phyloP scores from a whole-genome alignment of 2,113 vertebrate genomes.

The Diadophis punctatus region DNA sequence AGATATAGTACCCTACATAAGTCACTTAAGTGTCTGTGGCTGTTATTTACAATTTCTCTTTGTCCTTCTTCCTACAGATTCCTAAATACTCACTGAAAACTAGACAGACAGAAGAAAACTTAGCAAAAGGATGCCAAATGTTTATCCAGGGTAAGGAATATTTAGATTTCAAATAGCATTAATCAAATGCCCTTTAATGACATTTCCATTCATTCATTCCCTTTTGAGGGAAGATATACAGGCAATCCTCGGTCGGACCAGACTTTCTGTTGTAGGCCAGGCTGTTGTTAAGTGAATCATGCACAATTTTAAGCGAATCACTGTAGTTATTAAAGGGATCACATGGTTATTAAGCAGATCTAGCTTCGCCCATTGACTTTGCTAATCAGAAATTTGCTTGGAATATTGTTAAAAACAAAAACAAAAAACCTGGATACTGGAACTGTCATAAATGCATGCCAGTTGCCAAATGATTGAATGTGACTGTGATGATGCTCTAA shows the following conservation, averaged over 20 bases:
- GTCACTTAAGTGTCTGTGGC: not conserved
- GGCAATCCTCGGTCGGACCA: not conserved
- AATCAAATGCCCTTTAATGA: not conserved
- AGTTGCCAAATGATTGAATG: not conserved
- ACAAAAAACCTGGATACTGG: not conserved
- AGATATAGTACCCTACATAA: not conserved
- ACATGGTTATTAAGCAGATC: not conserved
- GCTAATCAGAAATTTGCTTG: not conserved
- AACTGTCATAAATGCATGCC: not conserved
- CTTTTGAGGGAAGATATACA: not conserved
- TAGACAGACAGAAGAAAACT: not conserved
- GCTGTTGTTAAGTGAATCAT: not conserved
- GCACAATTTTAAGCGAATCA: not conserved
- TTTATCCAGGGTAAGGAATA: not conserved
- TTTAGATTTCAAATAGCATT: not conserved
- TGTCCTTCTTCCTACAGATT: not conserved
- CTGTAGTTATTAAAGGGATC: not conserved
- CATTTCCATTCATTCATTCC: not conserved
- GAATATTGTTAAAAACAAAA: not conserved
- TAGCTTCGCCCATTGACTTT: not conserved
- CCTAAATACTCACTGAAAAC: not conserved
- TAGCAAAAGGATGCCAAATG: not conserved
- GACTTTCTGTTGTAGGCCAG: not conserved
- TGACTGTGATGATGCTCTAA: not conserved
- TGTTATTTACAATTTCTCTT: not conserved